Evolutionary conservation across 2,113 vertebrate species (phyloP).

Genomic region (Tychaedon coryphoeus): DNA sequence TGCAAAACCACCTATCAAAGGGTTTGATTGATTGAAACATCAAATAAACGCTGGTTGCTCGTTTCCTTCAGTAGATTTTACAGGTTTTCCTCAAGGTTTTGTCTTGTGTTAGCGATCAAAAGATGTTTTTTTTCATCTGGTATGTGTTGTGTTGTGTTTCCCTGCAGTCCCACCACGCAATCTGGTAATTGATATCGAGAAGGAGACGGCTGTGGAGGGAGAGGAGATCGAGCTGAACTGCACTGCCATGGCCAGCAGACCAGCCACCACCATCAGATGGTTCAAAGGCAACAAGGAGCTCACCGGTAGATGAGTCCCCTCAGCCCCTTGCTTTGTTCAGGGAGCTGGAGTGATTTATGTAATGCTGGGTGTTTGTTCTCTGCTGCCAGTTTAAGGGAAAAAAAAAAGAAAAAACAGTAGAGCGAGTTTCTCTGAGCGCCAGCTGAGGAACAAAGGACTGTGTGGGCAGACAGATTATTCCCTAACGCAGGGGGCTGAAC

Average conservation of each 20-base stretch:
- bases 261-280: slow-evolving; percentile 92
- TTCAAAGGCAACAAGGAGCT: slow-evolving; percentile 95
- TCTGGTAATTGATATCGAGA: slow-evolving; percentile 90
- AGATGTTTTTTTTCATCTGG: not conserved
- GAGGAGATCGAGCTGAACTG: slow-evolving; percentile 98
- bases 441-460: not conserved
- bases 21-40: not conserved
- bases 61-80: not conserved
- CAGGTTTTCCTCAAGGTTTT: not conserved
- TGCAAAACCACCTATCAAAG: not conserved
- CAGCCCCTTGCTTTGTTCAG: not conserved
- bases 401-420: not conserved
- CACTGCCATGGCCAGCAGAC: slow-evolving; percentile 92
- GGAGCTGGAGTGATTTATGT: not conserved
- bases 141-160: not conserved
- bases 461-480: not conserved
- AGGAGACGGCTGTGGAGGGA: slow-evolving; percentile 89
- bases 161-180: slow-evolving; percentile 89
- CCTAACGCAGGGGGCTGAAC: not conserved
- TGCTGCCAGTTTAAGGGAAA: not conserved
- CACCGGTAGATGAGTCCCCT: slow-evolving; percentile 73
- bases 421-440: not conserved
- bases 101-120: not conserved
- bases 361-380: not conserved
- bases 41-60: not conserved